Evolutionary conservation across 2,888 invertebrate species (phyloP).

Genomic region (Apamea epomidion): DNA sequence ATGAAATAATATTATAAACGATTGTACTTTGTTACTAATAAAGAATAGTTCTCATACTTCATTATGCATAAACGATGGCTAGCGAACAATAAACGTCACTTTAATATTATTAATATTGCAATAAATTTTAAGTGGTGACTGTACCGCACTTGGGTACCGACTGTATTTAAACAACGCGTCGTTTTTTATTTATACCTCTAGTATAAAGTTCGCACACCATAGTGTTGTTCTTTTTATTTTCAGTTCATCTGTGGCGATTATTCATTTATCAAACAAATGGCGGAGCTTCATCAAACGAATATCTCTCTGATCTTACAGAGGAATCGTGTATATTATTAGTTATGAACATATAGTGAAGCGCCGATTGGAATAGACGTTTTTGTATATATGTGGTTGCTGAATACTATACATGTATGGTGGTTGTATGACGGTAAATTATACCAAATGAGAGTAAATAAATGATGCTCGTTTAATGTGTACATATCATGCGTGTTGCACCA

Average conservation of each 20-base stretch:
- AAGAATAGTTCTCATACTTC: slow-evolving; percentile 44
- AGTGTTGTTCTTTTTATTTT: slow-evolving; percentile 74
- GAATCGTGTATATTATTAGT: slow-evolving; percentile 74
- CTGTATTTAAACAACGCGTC: slow-evolving; percentile 74
- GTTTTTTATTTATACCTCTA: slow-evolving; percentile 79
- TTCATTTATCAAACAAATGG: slow-evolving; percentile 85
- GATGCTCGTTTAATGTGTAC: slow-evolving; percentile 51
- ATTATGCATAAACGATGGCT: slow-evolving; percentile 58
- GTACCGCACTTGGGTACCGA: slow-evolving; percentile 71
- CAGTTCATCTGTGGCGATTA: slow-evolving; percentile 75
- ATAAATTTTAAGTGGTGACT: slow-evolving; percentile 76
- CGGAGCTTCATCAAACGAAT: slow-evolving; percentile 82
- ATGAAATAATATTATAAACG: slow-evolving; percentile 62
- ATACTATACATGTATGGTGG: slow-evolving; percentile 28
- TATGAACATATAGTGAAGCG: slow-evolving; percentile 66
- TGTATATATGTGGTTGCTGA: slow-evolving; percentile 41
- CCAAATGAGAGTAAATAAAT: slow-evolving; percentile 56
- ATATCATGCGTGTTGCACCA: slow-evolving; percentile 59
- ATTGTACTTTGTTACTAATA: slow-evolving; percentile 43
- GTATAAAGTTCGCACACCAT: slow-evolving; percentile 79
- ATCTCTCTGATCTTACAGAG: slow-evolving; percentile 75
- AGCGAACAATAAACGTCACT: slow-evolving; percentile 74
- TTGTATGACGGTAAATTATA: slow-evolving; percentile 49
- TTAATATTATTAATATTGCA: slow-evolving; percentile 77
- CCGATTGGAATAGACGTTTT: slow-evolving; percentile 56